Base-by-base conservation (phyloP, 2,797 vertebrate genomes). In the Rhinichthys osculus region DNA sequence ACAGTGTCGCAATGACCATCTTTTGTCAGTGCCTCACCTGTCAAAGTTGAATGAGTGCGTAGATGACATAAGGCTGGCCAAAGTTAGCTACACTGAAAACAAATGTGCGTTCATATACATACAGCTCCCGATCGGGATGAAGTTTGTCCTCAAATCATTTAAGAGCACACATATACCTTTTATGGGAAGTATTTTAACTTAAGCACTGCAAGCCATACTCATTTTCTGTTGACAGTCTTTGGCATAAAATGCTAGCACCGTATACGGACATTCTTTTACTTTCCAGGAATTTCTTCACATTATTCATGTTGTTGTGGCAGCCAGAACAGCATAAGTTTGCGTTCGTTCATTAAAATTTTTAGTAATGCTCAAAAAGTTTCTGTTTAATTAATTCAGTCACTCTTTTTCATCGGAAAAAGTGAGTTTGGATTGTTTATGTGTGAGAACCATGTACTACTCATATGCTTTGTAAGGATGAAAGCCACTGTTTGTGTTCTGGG, bases 401-500 rank as follows among this genome's bases (percentile, higher is more conserved):
- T 13, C n/a, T 13, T 16, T 47, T 47, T 47, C 21, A 57, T 57
- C 0, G 4, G 23, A 59, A n/a, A 59, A 59, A 13, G 23, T 54
- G 27, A 76, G 27, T 30, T 62, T 23, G 27, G 1, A 30, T 40
- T n/a, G 35, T 62, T 57, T 44, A n/a, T 44, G 35, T 44, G 35
- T 59, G 27, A 7, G 10, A 62, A 73, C 59, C 13, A 16, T n/a
- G n/a, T 38, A 38, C 50, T 38, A 38, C 50, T 62, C n/a, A 3
- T 13, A 59, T 10, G n/a, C 35, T 72, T 57, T 67, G 77, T 81
- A 40, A 17, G 81, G 30, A 66, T 76, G 62, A 83, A 83, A 76
- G 7, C 14, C 3, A 21, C 0, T 70, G 57, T 44, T 73, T 82
- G 27, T 50, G 57, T 64, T 57, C 40, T 50, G 57, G 71, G 81